These are phyloP conservation scores for Phymastichus coffea DNA, from an alignment of 1,140 invertebrate genomes.

Conservation along the genomic window DNA sequence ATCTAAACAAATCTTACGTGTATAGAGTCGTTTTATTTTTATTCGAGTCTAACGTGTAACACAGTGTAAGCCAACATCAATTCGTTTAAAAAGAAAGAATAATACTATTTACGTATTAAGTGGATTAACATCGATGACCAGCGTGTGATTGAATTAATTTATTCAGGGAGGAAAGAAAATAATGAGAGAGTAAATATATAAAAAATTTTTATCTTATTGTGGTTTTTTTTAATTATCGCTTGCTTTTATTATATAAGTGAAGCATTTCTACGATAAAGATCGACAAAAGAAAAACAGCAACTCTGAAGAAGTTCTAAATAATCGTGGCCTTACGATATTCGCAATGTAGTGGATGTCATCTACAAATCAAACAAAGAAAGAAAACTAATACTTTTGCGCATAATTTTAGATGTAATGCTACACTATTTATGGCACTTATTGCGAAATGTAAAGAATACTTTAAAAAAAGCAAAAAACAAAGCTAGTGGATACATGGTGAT, in stretches of 20 bases:
- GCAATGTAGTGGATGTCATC: slow-evolving; percentile 37
- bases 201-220: not conserved
- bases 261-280: not conserved
- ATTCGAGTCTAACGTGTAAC: too few species aligned
- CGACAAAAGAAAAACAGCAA: slow-evolving; percentile 15
- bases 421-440: slow-evolving; percentile 33
- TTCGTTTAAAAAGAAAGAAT: too few species aligned
- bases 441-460: slow-evolving; percentile 4
- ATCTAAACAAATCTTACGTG: slow-evolving; percentile 43
- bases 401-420: slow-evolving; percentile 28
- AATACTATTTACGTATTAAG: too few species aligned
- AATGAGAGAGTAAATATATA: not conserved
- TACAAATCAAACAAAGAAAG: slow-evolving; percentile 19
- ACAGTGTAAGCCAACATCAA: too few species aligned
- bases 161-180: not conserved
- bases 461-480: not conserved
- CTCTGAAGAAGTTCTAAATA: slow-evolving; percentile 32
- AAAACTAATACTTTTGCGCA: slow-evolving; percentile 37
- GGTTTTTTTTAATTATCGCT: not conserved
- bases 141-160: slow-evolving; percentile 1
- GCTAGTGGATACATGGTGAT: not conserved
- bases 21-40: slow-evolving; percentile 45
- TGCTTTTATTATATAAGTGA: slow-evolving; percentile 7
- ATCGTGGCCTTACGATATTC: slow-evolving; percentile 46
- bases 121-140: not conserved